Evolutionary conservation across 1,140 invertebrate genomes (phyloP).

Genomic region (Ylistrum balloti): DNA sequence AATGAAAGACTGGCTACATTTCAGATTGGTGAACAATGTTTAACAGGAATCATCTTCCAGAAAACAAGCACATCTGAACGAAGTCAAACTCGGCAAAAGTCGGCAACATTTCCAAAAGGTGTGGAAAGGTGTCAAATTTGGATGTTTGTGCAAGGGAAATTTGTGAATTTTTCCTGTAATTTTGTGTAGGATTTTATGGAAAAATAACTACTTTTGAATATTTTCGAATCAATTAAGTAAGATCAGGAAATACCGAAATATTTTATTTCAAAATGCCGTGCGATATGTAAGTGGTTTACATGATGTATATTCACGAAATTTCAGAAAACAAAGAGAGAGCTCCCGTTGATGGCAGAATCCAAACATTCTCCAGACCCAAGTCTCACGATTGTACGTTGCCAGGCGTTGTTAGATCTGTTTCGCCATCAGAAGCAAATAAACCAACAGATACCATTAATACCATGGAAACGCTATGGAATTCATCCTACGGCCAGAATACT

Average conservation of each 20-base stretch:
- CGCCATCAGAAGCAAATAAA: neutral
- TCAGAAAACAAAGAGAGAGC: neutral
- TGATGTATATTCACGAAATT: neutral
- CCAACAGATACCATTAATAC: neutral
- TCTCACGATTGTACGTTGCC: neutral
- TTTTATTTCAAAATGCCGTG: too few relatives aligned
- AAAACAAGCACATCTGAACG: neutral
- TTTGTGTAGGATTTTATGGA: too few relatives aligned
- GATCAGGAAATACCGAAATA: too few relatives aligned
- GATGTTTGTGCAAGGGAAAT: too few relatives aligned
- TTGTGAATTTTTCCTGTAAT: too few relatives aligned
- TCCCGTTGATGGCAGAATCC: neutral
- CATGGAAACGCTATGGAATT: neutral
- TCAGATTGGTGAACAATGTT: neutral
- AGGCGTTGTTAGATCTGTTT: neutral
- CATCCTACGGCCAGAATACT: neutral
- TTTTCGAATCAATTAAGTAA: too few relatives aligned
- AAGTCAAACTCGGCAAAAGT: neutral
- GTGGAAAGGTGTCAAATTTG: too few relatives aligned
- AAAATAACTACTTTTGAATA: too few relatives aligned
- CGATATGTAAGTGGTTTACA: too few relatives aligned
- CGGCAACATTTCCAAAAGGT: conserved; percentile 13
- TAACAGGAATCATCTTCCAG: neutral
- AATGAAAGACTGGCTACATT: neutral
- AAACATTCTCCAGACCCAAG: neutral